Conservation (phyloP, 35 echinoderm and acorn worm species). For the Eucidaris tribuloides region DNA sequence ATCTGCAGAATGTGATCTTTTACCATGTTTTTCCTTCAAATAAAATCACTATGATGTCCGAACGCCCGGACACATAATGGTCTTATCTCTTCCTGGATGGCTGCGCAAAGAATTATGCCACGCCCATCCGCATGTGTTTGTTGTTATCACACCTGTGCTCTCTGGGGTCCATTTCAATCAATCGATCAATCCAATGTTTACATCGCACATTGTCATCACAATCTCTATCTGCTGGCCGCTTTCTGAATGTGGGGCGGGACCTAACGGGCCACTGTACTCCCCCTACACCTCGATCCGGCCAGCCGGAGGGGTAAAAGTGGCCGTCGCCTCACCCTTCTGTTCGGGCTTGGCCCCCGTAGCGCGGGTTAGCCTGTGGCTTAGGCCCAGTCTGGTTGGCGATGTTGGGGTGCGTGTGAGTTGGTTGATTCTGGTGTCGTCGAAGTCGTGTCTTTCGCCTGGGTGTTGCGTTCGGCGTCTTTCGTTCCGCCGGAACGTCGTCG, state of each 20-base stretch:
- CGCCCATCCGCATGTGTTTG: too few relatives aligned
- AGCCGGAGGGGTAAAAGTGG: background rate
- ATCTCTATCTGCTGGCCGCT: conserved; percentile 44
- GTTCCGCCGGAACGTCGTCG: background rate
- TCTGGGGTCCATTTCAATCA: too few relatives aligned
- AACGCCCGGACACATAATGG: too few relatives aligned
- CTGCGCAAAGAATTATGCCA: too few relatives aligned
- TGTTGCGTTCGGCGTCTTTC: background rate
- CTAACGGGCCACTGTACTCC: conserved; percentile 44
- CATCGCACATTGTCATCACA: too few relatives aligned
- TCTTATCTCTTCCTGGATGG: too few relatives aligned
- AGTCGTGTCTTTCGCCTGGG: background rate
- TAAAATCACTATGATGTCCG: too few relatives aligned
- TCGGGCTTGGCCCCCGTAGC: conserved; percentile 45
- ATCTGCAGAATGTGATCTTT: too few relatives aligned
- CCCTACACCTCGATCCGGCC: conserved; percentile 18
- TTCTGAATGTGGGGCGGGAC: conserved; percentile 61
- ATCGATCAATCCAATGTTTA: too few relatives aligned
- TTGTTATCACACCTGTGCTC: too few relatives aligned
- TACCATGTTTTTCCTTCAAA: too few relatives aligned
- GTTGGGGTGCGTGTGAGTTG: background rate
- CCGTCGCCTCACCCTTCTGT: conserved; percentile 49
- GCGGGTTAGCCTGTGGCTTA: background rate
- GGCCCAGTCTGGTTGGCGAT: background rate
- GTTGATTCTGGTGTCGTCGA: background rate